These are phyloP conservation scores for Dascillus cervinus DNA, from an alignment of 2,888 invertebrate genomes.

Conservation along the genomic window DNA sequence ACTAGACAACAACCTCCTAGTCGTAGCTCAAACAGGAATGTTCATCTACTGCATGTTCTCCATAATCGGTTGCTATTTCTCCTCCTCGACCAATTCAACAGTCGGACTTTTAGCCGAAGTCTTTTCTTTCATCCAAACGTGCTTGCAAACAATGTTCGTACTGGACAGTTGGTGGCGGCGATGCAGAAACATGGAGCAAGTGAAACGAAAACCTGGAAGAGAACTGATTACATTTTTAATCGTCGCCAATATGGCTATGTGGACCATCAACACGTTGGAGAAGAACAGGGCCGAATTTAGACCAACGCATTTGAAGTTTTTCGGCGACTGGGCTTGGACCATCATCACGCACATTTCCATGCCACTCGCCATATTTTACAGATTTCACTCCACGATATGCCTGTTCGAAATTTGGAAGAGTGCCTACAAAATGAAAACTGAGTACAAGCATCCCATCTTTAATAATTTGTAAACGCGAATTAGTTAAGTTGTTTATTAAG, in stretches of 20 bases:
- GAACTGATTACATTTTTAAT: constrained; percentile 79
- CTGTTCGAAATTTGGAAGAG: constrained; percentile 90
- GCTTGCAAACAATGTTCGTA: constrained; percentile 72
- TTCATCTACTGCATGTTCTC: constrained; percentile 84
- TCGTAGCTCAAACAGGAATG: constrained; percentile 83
- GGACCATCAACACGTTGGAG: constrained; percentile 79
- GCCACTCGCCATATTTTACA: constrained; percentile 83
- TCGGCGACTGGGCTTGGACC: constrained; percentile 85
- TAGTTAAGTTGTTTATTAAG: no score
- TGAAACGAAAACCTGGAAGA: constrained; percentile 70
- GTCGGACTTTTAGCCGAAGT: constrained; percentile 61
- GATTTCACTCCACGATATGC: constrained; percentile 88
- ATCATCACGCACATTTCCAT: constrained; percentile 84
- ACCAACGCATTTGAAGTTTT: constrained; percentile 73
- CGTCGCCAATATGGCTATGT: constrained; percentile 74
- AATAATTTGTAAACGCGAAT: no score
- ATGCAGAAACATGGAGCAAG: constrained; percentile 62
- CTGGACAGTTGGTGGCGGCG: constrained; percentile 67
- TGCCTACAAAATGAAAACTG: constrained; percentile 67
- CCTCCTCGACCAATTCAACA: constrained; percentile 40
- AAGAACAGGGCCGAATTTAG: constrained; percentile 77
- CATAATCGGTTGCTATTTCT: constrained; percentile 70
- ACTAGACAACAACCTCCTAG: constrained; percentile 72
- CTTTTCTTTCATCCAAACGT: constrained; percentile 69
- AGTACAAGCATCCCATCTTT: constrained; percentile 7